Conservation (phyloP, 92 coral and sea anemone species). For the Epizoanthus illoricatus region DNA sequence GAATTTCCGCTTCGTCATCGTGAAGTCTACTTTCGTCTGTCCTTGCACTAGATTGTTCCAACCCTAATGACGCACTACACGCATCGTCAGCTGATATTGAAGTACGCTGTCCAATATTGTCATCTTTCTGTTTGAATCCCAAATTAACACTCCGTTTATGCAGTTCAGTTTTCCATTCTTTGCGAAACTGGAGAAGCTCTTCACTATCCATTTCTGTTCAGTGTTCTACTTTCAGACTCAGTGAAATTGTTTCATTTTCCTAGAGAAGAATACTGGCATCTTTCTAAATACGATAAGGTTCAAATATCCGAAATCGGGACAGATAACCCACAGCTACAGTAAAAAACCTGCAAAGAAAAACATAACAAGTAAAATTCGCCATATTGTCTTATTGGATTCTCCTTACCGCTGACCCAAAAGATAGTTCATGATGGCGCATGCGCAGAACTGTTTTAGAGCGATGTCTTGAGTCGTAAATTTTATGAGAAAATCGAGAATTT, state of each 20-base stretch:
- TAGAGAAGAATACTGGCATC: background rate
- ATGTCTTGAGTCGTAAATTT: background rate
- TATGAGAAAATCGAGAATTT: background rate
- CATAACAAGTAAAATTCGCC: constrained; percentile 12
- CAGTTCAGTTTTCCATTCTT: constrained; percentile 77
- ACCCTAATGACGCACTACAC: constrained; percentile 4
- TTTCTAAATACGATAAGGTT: background rate
- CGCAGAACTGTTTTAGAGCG: constrained; percentile 6
- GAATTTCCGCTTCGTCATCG: background rate
- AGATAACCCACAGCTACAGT: background rate
- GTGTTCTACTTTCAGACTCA: background rate
- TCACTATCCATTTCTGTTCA: constrained; percentile 40
- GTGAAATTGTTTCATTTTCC: background rate
- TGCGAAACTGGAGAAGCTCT: constrained; percentile 67
- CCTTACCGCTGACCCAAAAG: constrained; percentile 65
- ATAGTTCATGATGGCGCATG: constrained; percentile 42
- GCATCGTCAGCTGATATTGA: background rate
- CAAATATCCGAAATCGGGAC: background rate
- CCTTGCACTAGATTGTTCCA: background rate
- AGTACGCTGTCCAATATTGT: constrained; percentile 3
- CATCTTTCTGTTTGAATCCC: constrained; percentile 2
- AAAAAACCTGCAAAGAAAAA: background rate
- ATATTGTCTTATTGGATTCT: constrained; percentile 51
- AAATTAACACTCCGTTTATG: background rate
- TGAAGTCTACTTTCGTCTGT: background rate